phyloP scores from a whole-genome alignment of 1,140 invertebrate species.

The Platyscapa corneri region DNA sequence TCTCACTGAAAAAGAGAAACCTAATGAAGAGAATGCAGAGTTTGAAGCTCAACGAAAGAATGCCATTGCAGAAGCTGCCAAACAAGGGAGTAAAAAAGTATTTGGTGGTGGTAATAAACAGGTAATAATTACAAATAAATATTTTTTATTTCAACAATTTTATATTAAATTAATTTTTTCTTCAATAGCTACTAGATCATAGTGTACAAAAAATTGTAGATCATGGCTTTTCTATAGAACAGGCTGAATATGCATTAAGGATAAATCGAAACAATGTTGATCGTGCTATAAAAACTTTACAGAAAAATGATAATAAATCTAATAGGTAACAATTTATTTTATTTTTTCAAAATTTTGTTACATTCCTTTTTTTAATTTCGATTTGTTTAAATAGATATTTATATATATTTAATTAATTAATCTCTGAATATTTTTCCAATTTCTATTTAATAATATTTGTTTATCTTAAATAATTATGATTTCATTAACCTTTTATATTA shows the following conservation, averaged over 20 bases:
- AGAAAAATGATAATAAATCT: constrained; percentile 74
- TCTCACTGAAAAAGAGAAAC: constrained; percentile 77
- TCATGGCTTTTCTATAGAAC: constrained; percentile 85
- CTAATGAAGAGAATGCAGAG: constrained; percentile 81
- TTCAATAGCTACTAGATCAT: constrained; percentile 78
- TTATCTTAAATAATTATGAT: constrained; percentile 19
- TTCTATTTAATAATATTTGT: too few species aligned
- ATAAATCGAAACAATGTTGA: constrained; percentile 84
- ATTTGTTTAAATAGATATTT: too few species aligned
- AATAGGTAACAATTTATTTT: constrained; percentile 55
- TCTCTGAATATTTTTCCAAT: too few species aligned
- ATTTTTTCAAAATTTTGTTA: too few species aligned
- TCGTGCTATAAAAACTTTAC: constrained; percentile 81
- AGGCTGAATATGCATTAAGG: constrained; percentile 82
- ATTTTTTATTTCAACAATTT: constrained; percentile 45
- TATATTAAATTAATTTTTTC: constrained; percentile 51
- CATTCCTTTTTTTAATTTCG: too few species aligned
- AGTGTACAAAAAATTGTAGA: constrained; percentile 88
- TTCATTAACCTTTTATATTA: constrained; percentile 32
- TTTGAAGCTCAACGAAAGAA: constrained; percentile 90
- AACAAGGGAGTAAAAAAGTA: constrained; percentile 79
- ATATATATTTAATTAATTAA: too few species aligned
- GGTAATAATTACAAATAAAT: constrained; percentile 65
- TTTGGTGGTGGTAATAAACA: constrained; percentile 84
- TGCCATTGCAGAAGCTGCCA: constrained; percentile 89